phyloP scores from a whole-genome alignment of 2,888 invertebrate genomes.

The Torymus texanus region DNA sequence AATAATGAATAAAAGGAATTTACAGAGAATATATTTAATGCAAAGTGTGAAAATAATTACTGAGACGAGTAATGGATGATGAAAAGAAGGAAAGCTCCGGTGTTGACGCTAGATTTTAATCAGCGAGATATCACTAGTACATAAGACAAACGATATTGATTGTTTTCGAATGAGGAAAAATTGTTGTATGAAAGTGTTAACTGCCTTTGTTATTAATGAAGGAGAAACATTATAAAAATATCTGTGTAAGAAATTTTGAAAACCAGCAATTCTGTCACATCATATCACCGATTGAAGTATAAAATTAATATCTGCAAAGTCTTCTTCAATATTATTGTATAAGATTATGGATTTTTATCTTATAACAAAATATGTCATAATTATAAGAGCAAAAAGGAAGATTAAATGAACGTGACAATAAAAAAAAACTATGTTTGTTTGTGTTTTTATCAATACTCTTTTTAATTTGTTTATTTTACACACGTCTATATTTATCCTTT shows the following conservation, averaged over 20 bases:
- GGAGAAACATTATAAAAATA: not conserved
- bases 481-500: conserved; percentile 42
- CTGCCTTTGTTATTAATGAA: conserved; percentile 49
- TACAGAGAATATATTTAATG: conserved; percentile 21
- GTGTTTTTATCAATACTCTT: conserved; percentile 23
- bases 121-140: conserved; percentile 63
- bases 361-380: conserved; percentile 22
- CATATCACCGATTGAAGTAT: conserved; percentile 63
- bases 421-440: conserved; percentile 2
- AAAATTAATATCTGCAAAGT: conserved; percentile 57
- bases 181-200: conserved; percentile 46
- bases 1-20: not conserved
- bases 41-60: conserved; percentile 13
- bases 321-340: conserved; percentile 34
- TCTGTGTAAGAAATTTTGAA: conserved; percentile 33
- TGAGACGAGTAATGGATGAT: not conserved
- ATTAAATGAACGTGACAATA: conserved; percentile 53
- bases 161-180: conserved; percentile 12
- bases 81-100: conserved; percentile 25
- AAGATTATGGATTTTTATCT: conserved; percentile 21
- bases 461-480: conserved; percentile 52
- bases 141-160: conserved; percentile 56
- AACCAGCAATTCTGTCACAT: conserved; percentile 58
- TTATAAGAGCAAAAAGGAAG: conserved; percentile 28
- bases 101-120: conserved; percentile 43